phyloP scores from a whole-genome alignment of 2,113 vertebrate genomes.

The Gobius niger region DNA sequence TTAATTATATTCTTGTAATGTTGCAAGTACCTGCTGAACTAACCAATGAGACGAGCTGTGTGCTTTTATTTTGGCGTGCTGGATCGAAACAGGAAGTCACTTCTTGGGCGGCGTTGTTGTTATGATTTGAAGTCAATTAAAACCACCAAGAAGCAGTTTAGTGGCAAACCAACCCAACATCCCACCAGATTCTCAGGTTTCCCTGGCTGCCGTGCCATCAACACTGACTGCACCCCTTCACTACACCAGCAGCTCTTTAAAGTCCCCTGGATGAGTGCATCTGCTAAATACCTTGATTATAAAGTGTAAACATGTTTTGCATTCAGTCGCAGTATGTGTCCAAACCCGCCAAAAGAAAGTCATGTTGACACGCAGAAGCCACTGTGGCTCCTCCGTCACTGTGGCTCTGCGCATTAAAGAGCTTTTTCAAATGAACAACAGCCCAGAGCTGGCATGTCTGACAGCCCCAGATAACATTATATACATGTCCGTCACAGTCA shows the following conservation, averaged over 20 bases:
- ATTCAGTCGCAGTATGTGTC: slow-evolving; percentile 47
- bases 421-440: slow-evolving; percentile 69
- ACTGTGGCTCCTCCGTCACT: slow-evolving; percentile 27
- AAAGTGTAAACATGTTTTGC: slow-evolving; percentile 39
- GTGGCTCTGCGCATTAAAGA: slow-evolving; percentile 47
- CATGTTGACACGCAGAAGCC: slow-evolving; percentile 31
- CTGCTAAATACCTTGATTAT: slow-evolving; percentile 34
- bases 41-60: too few relatives aligned
- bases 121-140: too few relatives aligned
- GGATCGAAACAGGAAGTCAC: too few relatives aligned
- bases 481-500: slow-evolving; percentile 72
- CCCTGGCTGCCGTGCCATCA: slow-evolving; percentile 8
- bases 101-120: too few relatives aligned
- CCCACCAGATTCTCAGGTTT: slow-evolving; percentile 10
- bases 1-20: too few relatives aligned
- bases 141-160: neutral
- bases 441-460: slow-evolving; percentile 63
- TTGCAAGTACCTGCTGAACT: too few relatives aligned
- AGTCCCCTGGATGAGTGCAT: slow-evolving; percentile 34
- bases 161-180: neutral
- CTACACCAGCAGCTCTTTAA: slow-evolving; percentile 3
- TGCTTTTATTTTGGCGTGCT: too few relatives aligned
- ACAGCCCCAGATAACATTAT: slow-evolving; percentile 71
- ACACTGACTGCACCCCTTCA: slow-evolving; percentile 14
- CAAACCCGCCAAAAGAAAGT: slow-evolving; percentile 57